phyloP scores from a whole-genome alignment of 2,888 invertebrate genomes.

The Cephus nigrinus region DNA sequence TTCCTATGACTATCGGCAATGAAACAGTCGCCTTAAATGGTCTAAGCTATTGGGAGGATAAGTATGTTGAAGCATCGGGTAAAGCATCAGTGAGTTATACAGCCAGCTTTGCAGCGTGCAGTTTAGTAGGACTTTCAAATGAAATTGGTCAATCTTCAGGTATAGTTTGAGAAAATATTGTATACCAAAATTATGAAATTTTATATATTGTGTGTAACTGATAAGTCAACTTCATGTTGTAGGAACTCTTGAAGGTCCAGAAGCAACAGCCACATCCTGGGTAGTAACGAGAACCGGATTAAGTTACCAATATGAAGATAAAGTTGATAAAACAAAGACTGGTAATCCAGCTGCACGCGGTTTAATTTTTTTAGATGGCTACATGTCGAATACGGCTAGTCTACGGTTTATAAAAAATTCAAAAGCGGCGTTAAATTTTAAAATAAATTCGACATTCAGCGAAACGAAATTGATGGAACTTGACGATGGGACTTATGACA shows the following conservation, averaged over 20 bases:
- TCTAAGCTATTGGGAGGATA: conserved; percentile 40
- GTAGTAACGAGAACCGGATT: conserved; percentile 18
- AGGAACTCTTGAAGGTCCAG: conserved; percentile 9
- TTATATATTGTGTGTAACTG: background rate
- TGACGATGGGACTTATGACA: conserved; percentile 59
- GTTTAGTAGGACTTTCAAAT: background rate
- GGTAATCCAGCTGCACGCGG: conserved; percentile 60
- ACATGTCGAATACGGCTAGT: background rate
- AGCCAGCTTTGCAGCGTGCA: conserved; percentile 34
- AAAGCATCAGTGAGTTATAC: conserved; percentile 15
- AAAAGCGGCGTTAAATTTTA: background rate
- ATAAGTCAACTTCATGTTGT: background rate
- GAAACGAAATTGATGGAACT: conserved; percentile 43
- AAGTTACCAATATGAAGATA: conserved; percentile 40
- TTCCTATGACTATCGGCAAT: conserved; percentile 32
- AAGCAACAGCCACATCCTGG: conserved; percentile 36
- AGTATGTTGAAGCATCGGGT: conserved; percentile 23
- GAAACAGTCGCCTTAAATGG: conserved; percentile 30
- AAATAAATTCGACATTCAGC: conserved; percentile 1
- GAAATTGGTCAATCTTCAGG: background rate
- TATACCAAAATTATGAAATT: background rate
- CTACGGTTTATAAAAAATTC: conserved; percentile 4
- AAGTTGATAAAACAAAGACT: conserved; percentile 48
- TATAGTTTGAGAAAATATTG: background rate
- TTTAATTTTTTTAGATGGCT: conserved; percentile 48